Conservation (phyloP, 2,113 vertebrate genomes). For the Pagrus major region DNA sequence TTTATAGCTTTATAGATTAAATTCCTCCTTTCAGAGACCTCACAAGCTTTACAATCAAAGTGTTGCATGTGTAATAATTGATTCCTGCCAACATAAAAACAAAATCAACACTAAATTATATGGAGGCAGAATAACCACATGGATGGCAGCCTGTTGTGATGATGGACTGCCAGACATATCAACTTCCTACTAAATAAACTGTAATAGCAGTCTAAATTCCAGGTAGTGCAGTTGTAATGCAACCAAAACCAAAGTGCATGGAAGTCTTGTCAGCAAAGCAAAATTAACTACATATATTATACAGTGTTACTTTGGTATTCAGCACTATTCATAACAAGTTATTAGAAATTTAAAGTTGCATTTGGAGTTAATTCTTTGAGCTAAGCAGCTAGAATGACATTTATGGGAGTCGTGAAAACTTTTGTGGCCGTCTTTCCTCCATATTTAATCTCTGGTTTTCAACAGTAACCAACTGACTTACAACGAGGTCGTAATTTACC, state of each 20-base stretch:
- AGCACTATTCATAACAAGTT: neutral
- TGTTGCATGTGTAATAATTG: slow-evolving; percentile 45
- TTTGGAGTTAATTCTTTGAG: neutral
- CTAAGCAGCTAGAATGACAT: neutral
- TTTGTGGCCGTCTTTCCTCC: neutral
- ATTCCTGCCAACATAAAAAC: slow-evolving; percentile 38
- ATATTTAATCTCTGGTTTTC: slow-evolving; percentile 3
- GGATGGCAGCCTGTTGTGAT: neutral
- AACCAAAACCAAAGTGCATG: neutral
- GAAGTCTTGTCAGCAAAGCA: neutral
- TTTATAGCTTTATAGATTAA: slow-evolving; percentile 57
- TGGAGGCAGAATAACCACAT: slow-evolving; percentile 2
- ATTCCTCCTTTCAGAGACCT: slow-evolving; percentile 31
- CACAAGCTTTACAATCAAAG: slow-evolving; percentile 39
- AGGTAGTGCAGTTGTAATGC: neutral
- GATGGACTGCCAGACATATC: neutral
- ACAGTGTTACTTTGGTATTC: neutral
- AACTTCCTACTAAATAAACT: neutral
- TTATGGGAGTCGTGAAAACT: neutral
- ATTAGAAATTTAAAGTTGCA: neutral
- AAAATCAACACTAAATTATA: slow-evolving; percentile 33
- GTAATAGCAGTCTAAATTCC: too few species aligned
- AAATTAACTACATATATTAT: neutral
- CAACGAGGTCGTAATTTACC: neutral
- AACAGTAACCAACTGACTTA: neutral